These are phyloP conservation scores for Boulengeromyrus knoepffleri DNA, from an alignment of 2,113 vertebrate genomes.

Conservation along the genomic window DNA sequence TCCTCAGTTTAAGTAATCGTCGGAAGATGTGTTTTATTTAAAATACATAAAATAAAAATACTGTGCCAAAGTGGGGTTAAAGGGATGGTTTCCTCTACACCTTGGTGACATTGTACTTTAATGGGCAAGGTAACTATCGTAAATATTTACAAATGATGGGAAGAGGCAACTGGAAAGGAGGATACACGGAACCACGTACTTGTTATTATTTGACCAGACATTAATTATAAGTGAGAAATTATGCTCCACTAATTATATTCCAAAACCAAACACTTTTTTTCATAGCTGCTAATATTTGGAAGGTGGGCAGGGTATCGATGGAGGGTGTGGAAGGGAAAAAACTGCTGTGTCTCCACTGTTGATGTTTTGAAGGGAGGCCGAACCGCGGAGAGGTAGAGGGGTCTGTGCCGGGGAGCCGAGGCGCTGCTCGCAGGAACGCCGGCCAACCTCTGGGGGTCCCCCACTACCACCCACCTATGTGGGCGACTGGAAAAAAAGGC, in stretches of 20 bases:
- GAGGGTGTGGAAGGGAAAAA: background rate
- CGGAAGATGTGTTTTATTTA: background rate
- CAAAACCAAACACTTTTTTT: conserved; percentile 2
- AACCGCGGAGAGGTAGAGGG: background rate
- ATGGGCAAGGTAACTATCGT: background rate
- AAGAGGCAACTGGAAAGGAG: background rate
- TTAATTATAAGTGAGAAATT: conserved; percentile 6
- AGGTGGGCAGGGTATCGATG: background rate
- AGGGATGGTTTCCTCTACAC: background rate
- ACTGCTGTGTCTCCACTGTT: background rate
- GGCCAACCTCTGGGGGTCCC: background rate
- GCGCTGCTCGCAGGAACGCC: background rate
- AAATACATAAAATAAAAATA: background rate
- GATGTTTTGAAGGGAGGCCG: background rate
- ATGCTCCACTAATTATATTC: background rate
- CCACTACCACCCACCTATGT: background rate
- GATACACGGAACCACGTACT: background rate
- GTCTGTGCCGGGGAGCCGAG: background rate
- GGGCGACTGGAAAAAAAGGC: background rate
- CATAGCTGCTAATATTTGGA: background rate
- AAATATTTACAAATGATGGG: background rate
- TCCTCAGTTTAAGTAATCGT: background rate
- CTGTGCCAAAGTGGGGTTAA: background rate
- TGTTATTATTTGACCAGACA: conserved; percentile 1
- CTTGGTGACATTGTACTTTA: conserved; percentile 1